These are phyloP conservation scores for Pyralis farinalis DNA, from an alignment of 2,888 invertebrate species.

Conservation along the genomic window DNA sequence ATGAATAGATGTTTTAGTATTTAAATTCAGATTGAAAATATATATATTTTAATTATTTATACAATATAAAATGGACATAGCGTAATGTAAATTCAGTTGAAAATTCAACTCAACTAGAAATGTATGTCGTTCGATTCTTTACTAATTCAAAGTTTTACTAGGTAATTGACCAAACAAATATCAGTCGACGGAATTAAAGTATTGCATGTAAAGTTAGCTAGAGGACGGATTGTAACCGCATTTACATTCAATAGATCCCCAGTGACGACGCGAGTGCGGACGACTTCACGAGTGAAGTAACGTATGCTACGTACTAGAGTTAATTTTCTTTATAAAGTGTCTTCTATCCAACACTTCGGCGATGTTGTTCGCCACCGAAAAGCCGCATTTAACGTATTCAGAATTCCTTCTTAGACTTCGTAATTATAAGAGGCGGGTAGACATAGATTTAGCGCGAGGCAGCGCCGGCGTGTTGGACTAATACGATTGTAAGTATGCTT, in stretches of 20 bases:
- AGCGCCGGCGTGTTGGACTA: slow-evolving; percentile 32
- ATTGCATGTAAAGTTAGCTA: slow-evolving; percentile 42
- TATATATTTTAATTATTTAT: slow-evolving; percentile 59
- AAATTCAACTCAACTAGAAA: slow-evolving; percentile 67
- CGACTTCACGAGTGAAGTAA: slow-evolving; percentile 31
- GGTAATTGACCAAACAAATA: slow-evolving; percentile 63
- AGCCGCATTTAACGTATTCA: slow-evolving; percentile 58
- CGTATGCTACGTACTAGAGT: slow-evolving; percentile 64
- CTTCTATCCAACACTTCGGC: slow-evolving; percentile 43
- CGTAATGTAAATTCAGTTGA: slow-evolving; percentile 65
- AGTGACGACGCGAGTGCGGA: slow-evolving; percentile 32
- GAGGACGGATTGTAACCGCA: slow-evolving; percentile 52
- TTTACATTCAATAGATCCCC: slow-evolving; percentile 53
- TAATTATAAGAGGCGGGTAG: slow-evolving; percentile 31
- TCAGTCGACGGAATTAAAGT: slow-evolving; percentile 54
- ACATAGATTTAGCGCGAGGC: slow-evolving; percentile 27
- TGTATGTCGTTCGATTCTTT: slow-evolving; percentile 59
- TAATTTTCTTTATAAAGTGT: slow-evolving; percentile 69
- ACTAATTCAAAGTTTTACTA: slow-evolving; percentile 47
- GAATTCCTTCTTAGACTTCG: slow-evolving; percentile 51
- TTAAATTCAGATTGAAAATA: slow-evolving; percentile 72
- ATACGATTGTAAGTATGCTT: slow-evolving; percentile 70
- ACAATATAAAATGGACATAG: slow-evolving; percentile 49
- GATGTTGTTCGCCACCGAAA: slow-evolving; percentile 39
- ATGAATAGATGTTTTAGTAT: slow-evolving; percentile 67